Evolutionary conservation across 2,113 vertebrate genomes (phyloP).

Genomic region (Ptilorrhoa leucosticta): DNA sequence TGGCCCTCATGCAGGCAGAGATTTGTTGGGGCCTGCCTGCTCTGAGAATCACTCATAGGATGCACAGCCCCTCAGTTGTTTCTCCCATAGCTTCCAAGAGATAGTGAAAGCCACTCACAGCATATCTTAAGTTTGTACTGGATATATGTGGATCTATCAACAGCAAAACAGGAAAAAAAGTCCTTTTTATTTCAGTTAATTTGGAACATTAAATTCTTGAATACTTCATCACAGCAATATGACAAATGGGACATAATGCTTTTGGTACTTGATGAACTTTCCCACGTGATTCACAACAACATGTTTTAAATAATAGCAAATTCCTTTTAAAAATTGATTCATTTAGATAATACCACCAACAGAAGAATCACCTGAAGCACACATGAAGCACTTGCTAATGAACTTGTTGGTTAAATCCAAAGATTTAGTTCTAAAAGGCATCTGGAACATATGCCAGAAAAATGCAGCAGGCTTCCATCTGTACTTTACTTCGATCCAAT

Average conservation of each 20-base stretch:
- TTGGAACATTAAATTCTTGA: conserved; percentile 53
- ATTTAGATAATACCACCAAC: conserved; percentile 11
- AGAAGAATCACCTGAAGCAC: background rate
- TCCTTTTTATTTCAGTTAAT: conserved; percentile 21
- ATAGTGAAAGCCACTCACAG: background rate
- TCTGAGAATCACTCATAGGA: background rate
- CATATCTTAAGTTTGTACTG: background rate
- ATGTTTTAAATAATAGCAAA: background rate
- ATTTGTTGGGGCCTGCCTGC: background rate
- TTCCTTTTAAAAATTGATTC: background rate
- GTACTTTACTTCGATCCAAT: background rate
- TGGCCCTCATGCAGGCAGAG: background rate
- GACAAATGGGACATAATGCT: conserved; percentile 46
- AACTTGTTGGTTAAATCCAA: conserved; percentile 23
- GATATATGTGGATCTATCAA: background rate
- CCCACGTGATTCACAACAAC: background rate
- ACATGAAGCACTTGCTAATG: background rate
- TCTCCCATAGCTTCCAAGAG: background rate
- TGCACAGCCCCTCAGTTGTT: background rate
- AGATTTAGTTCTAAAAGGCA: conserved; percentile 32
- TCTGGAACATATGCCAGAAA: background rate
- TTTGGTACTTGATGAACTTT: background rate
- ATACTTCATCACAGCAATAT: conserved; percentile 27
- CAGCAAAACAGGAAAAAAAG: background rate
- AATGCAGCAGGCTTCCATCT: background rate